Percentiles rank a stretch among this genome's conserved stretches.
Conservation (phyloP, 2,797 vertebrate genomes). For the Masticophis lateralis region DNA sequence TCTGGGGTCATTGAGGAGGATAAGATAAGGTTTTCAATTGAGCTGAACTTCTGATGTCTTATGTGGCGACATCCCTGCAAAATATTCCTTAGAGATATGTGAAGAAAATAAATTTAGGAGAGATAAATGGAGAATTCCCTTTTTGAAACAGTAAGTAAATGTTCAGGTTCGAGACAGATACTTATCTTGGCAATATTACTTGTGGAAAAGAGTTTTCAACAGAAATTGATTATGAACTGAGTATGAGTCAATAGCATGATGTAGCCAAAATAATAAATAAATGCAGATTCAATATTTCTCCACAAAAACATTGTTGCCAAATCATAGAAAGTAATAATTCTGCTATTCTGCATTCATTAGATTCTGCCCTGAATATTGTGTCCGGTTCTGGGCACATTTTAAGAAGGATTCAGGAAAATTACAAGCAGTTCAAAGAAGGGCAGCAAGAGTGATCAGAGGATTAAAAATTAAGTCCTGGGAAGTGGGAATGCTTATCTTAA, state of each 20-base stretch:
- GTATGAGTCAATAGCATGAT: not conserved
- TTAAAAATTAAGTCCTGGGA: not conserved
- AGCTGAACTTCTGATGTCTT: not conserved
- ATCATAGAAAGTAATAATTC: not conserved
- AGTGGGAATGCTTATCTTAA: not conserved
- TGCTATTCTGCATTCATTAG: not conserved
- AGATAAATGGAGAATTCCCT: not conserved
- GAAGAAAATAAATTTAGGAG: not conserved
- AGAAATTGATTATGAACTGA: not conserved
- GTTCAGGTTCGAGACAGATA: not conserved
- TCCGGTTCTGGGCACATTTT: not conserved
- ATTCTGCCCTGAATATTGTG: not conserved
- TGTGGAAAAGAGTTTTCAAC: not conserved
- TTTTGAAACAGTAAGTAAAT: not conserved
- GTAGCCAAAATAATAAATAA: not conserved
- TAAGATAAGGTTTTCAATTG: not conserved
- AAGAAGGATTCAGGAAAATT: not conserved
- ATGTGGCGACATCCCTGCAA: not conserved
- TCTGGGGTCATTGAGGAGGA: not conserved
- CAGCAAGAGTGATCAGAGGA: not conserved
- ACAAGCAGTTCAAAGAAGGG: not conserved
- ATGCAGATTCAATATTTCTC: not conserved
- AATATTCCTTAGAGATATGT: not conserved
- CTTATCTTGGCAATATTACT: not conserved
- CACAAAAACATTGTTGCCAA: not conserved